A percentile compares a stretch with the other conserved stretches of the same genome.
phyloP scores from a whole-genome alignment of 2,113 vertebrate species.

The Heterochromis multidens region DNA sequence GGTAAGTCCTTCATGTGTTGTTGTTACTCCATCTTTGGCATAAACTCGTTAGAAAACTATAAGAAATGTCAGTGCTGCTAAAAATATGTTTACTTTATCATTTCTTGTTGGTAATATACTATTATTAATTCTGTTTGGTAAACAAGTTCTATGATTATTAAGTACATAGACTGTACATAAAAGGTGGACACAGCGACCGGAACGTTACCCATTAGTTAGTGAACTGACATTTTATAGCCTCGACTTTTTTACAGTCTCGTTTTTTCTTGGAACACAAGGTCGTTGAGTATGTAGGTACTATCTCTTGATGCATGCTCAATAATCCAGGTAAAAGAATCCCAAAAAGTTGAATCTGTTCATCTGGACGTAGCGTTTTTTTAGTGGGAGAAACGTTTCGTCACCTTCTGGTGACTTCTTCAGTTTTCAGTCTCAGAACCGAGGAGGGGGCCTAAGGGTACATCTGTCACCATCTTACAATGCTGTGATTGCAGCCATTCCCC shows the following conservation, averaged over 20 bases:
- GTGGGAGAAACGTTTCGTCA: no score
- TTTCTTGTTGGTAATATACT: not conserved
- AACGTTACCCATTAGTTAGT: not conserved
- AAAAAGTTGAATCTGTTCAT: no score
- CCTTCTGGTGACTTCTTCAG: no score
- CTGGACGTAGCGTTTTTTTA: no score
- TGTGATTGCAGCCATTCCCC: no score
- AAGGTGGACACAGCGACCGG: not conserved
- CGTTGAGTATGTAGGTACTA: not conserved
- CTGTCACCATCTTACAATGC: no score
- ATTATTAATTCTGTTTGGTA: not conserved
- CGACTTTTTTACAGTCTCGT: not conserved
- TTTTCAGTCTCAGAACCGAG: no score
- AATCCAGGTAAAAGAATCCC: no score
- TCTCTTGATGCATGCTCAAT: no score
- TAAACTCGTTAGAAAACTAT: not conserved
- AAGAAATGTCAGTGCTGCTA: not conserved
- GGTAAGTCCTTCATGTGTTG: constrained; percentile 70
- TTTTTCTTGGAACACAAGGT: not conserved
- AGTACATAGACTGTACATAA: not conserved
- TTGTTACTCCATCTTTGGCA: not conserved
- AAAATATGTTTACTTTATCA: not conserved
- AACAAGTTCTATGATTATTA: not conserved
- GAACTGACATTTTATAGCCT: not conserved
- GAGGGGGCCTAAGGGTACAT: no score